phyloP scores from a whole-genome alignment of 2,113 vertebrate species.

The Laticauda colubrina region DNA sequence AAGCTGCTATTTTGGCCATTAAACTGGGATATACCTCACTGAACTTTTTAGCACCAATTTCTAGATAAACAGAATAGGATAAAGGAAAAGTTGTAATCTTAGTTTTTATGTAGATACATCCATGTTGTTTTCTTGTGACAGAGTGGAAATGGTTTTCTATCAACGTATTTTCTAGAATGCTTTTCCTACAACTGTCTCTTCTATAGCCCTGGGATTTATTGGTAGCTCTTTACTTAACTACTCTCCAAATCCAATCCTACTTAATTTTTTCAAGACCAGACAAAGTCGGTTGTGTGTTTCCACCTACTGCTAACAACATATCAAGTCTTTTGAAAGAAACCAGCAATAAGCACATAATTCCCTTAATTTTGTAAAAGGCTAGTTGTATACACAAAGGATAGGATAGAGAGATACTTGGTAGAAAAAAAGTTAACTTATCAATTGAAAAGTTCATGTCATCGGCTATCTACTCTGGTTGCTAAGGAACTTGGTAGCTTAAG shows the following conservation, averaged over 20 bases:
- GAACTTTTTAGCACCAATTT: neutral
- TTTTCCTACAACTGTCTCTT: neutral
- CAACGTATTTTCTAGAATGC: neutral
- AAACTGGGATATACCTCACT: neutral
- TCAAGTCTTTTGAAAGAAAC: neutral
- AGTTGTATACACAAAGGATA: neutral
- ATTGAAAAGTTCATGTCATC: neutral
- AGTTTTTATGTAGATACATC: neutral
- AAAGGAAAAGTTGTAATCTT: neutral
- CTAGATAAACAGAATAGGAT: neutral
- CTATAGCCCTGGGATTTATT: neutral
- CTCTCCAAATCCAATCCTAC: neutral
- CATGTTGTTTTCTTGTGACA: neutral
- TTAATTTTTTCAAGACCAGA: neutral
- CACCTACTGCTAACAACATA: neutral
- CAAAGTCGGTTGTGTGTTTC: neutral
- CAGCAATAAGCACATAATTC: neutral
- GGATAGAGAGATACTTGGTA: neutral
- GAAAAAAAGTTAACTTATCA: neutral
- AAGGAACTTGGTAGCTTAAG: neutral
- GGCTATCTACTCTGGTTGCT: neutral
- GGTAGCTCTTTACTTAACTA: neutral
- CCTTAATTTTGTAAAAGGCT: neutral
- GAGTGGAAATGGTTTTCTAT: neutral
- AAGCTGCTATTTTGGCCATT: neutral